Evolutionary conservation across 2,888 invertebrate genomes (phyloP).

Genomic region (Plebejus anna): DNA sequence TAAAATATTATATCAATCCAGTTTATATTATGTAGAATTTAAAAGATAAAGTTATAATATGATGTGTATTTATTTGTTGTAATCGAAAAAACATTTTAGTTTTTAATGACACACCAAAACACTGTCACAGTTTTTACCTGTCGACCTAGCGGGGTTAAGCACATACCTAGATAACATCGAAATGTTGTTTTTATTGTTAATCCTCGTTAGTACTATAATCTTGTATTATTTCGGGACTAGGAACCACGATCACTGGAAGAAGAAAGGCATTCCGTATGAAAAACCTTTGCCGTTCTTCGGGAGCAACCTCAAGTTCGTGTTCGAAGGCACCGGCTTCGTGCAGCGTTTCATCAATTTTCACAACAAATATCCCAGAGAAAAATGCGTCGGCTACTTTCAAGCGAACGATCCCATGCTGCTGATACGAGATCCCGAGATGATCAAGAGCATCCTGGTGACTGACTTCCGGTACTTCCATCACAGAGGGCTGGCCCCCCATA

Average conservation of each 20-base stretch:
- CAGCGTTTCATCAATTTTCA: slow-evolving; percentile 45
- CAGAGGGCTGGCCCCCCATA: neutral
- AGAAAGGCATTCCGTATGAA: slow-evolving; percentile 52
- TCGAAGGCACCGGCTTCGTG: slow-evolving; percentile 46
- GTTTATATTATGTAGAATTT: neutral
- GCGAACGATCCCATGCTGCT: slow-evolving; percentile 55
- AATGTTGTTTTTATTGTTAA: neutral
- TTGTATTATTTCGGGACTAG: slow-evolving; percentile 33
- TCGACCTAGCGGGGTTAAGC: neutral
- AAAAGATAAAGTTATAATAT: neutral
- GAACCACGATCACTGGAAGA: slow-evolving; percentile 48
- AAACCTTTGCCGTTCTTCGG: slow-evolving; percentile 54
- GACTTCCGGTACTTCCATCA: slow-evolving; percentile 55
- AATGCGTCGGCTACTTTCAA: slow-evolving; percentile 57
- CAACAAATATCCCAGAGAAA: slow-evolving; percentile 41
- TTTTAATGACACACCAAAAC: neutral
- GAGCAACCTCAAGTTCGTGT: slow-evolving; percentile 46
- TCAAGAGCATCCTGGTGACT: slow-evolving; percentile 48
- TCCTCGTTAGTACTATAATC: neutral
- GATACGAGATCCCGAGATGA: slow-evolving; percentile 55
- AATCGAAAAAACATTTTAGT: neutral
- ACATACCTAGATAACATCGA: neutral
- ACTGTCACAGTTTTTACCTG: neutral
- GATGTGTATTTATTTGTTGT: neutral
- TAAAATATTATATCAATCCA: neutral